Evolutionary conservation across 2,888 invertebrate genomes (phyloP).

Genomic region (Cephus nigrinus): DNA sequence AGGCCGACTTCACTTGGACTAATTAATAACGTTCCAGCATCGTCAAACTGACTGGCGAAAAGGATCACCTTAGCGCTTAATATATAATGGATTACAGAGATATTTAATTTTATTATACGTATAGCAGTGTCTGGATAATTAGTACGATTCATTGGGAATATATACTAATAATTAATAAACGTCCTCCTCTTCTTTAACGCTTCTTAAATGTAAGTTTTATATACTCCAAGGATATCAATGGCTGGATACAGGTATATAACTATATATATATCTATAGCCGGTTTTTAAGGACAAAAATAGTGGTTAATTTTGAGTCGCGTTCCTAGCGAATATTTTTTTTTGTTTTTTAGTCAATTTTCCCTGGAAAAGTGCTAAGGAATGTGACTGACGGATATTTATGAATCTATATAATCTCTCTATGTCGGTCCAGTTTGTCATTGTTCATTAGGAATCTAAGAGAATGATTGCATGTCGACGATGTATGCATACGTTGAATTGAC

Average conservation of each 20-base stretch:
- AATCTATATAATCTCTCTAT: not conserved
- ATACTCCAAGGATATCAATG: conserved; percentile 27
- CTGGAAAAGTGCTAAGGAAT: not conserved
- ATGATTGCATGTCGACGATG: not conserved
- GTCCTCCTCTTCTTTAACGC: not conserved
- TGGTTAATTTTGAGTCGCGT: not conserved
- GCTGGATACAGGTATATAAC: conserved; percentile 7
- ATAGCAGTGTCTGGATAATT: not conserved
- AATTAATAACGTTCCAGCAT: conserved; percentile 32
- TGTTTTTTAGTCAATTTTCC: not conserved
- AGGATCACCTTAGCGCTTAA: not conserved
- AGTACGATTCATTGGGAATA: not conserved
- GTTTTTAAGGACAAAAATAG: not conserved
- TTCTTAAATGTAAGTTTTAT: conserved; percentile 5
- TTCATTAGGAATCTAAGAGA: not conserved
- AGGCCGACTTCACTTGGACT: conserved; percentile 22
- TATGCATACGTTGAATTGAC: not conserved
- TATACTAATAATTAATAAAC: not conserved
- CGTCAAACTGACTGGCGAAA: conserved; percentile 18
- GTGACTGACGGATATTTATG: not conserved
- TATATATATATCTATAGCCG: not conserved
- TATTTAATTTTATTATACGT: not conserved
- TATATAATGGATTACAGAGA: not conserved
- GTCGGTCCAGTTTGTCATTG: too few species aligned
- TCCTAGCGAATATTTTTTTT: not conserved